These are phyloP conservation scores for Zhuqinia jingwanae DNA, from an alignment of 2,888 invertebrate species.

Conservation along the genomic window DNA sequence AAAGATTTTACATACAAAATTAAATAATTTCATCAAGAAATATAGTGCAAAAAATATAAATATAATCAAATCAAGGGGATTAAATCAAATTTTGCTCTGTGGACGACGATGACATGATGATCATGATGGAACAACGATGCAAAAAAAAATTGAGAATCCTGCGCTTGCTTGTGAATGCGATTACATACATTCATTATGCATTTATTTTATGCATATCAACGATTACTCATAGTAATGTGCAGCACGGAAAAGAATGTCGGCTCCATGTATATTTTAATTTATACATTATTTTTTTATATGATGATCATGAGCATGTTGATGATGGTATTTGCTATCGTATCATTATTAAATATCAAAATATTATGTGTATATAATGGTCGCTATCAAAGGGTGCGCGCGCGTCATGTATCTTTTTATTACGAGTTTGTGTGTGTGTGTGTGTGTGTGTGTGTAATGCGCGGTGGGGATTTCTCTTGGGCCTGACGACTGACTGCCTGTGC, in stretches of 20 bases:
- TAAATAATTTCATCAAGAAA: constrained; percentile 1
- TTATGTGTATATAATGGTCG: background rate
- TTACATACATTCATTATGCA: constrained; percentile 13
- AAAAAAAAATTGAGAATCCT: constrained; percentile 12
- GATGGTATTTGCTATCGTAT: no score
- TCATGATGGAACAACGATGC: background rate
- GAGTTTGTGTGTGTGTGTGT: background rate
- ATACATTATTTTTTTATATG: no score
- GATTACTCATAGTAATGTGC: no score
- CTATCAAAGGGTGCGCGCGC: constrained; percentile 23
- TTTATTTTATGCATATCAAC: constrained; percentile 19
- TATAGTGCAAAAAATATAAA: background rate
- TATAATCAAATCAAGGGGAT: background rate
- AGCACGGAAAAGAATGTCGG: no score
- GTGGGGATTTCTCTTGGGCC: constrained; percentile 48
- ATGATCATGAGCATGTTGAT: no score
- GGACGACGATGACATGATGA: no score
- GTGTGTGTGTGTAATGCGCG: background rate
- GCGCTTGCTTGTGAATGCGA: background rate
- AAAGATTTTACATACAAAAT: no score
- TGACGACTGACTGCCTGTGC: constrained; percentile 41
- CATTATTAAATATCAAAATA: no score
- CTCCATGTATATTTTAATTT: no score
- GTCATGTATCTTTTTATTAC: background rate
- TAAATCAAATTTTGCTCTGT: background rate